Evolutionary conservation across 2,113 vertebrate genomes (phyloP), one percentile per base, ranked within the genome.

Genomic region (Glaucomys volans): DNA sequence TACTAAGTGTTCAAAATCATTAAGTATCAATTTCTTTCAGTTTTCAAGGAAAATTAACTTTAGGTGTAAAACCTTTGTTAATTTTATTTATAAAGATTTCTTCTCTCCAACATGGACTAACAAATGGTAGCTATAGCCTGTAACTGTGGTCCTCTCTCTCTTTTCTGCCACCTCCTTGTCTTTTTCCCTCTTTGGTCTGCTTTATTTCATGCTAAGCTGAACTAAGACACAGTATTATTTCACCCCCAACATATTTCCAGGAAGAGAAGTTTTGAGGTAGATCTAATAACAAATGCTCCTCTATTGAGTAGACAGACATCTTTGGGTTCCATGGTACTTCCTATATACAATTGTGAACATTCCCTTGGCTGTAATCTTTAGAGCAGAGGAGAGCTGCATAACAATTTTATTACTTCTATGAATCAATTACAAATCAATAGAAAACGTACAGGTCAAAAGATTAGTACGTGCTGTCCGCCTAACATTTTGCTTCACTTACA

Each of bases 401-500:
- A 81, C 5, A 92, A 85, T 64, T 81, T 72, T 80, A 87, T 84
- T 91, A n/a, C 17, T 87, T 96, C 47, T 87, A 37, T 52, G n/a
- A 77, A 74, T 44, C 90, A 35, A 95, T 77, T 83, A 69, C n/a
- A 96, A 95, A 79, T 91, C 54, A 90, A 30, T 84, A 83, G 18
- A 64, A 71, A 85, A 87, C 62, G 30, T 74, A 74, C 16, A 86
- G 17, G 42, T 14, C 52, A 75, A 80, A 37, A 92, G 28, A 83
- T 74, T 30, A 59, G 14, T 59, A 77, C 26, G 18, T 71, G 37
- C 35, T 82, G 26, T 69, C 4, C 75, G 40, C 6, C 24, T 52
- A 44, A 20, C 16, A 0, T 1, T 67, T 72, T 85, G 82, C 28
- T 90, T 86, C 26, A 35, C 10, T 71, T 89, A 67, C 26, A 79